Conservation (phyloP, 2,888 invertebrate species). For the Eustalomyia histrio region DNA sequence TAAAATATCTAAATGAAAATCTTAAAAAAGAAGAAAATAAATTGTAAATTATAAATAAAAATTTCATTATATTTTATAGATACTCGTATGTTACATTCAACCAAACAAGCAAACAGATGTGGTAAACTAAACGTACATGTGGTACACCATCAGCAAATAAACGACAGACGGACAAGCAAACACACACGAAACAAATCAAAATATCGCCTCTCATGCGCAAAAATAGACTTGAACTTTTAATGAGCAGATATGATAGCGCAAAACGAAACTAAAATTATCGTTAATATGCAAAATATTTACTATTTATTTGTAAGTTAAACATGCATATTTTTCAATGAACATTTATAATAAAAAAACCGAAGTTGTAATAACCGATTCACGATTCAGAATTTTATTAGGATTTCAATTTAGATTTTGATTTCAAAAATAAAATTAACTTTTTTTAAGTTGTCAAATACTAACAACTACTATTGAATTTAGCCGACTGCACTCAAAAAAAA, state of each 20-base stretch:
- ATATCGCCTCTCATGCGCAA: constrained; percentile 52
- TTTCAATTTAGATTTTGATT: too few species aligned
- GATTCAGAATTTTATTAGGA: too few species aligned
- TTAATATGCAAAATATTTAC: constrained; percentile 21
- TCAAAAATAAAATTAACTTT: too few species aligned
- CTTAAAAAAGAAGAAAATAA: constrained; percentile 17
- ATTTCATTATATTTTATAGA: constrained; percentile 35
- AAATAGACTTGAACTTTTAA: constrained; percentile 61
- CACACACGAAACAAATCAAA: constrained; percentile 20
- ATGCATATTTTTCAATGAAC: background rate
- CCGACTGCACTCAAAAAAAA: too few species aligned
- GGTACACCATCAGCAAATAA: constrained; percentile 39
- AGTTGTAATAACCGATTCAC: too few species aligned
- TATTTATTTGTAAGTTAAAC: background rate
- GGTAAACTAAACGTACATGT: constrained; percentile 23
- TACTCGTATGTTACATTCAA: too few species aligned
- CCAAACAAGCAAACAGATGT: constrained; percentile 9
- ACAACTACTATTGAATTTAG: too few species aligned
- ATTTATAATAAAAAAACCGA: background rate
- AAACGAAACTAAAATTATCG: constrained; percentile 33
- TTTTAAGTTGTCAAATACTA: too few species aligned
- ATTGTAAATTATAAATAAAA: constrained; percentile 39
- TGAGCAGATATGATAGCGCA: constrained; percentile 45
- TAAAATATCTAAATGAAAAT: constrained; percentile 36
- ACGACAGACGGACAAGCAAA: constrained; percentile 9